phyloP scores from a whole-genome alignment of 2,888 invertebrate species.

The Meloe dianella region DNA sequence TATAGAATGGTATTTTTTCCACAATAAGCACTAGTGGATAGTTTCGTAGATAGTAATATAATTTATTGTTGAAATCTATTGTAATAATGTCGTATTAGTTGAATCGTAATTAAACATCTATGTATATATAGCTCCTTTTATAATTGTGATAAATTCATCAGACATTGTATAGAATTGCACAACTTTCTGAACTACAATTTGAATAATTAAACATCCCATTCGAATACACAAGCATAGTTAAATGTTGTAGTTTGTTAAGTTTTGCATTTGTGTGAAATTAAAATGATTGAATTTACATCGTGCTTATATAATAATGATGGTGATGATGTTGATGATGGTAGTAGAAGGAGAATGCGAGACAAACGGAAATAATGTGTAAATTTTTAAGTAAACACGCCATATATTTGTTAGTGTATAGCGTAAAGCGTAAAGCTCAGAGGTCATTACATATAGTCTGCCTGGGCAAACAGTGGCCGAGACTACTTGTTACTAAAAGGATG shows the following conservation, averaged over 20 bases:
- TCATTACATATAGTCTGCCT: constrained; percentile 19
- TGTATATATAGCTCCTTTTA: constrained; percentile 33
- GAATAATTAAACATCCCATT: constrained; percentile 41
- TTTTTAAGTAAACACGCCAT: constrained; percentile 24
- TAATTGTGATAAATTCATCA: constrained; percentile 40
- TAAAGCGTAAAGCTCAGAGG: constrained; percentile 16
- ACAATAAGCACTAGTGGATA: not conserved
- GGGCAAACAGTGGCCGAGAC: constrained; percentile 15
- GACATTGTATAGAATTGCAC: constrained; percentile 39
- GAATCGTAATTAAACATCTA: constrained; percentile 28
- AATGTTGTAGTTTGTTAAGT: constrained; percentile 29
- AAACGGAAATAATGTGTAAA: constrained; percentile 25
- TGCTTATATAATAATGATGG: not conserved
- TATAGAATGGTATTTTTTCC: not conserved
- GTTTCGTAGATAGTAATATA: constrained; percentile 14
- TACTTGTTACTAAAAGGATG: constrained; percentile 4
- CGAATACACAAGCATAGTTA: constrained; percentile 23
- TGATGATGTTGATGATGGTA: constrained; percentile 18
- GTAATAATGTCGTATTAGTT: not conserved
- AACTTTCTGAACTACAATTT: constrained; percentile 43
- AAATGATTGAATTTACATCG: constrained; percentile 20
- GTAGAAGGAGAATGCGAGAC: constrained; percentile 18
- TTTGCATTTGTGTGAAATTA: constrained; percentile 28
- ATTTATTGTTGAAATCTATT: constrained; percentile 20
- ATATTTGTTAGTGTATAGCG: constrained; percentile 13